These are phyloP conservation scores for Lamellibrachia satsuma DNA, from an alignment of 2,888 invertebrate species.

Conservation along the genomic window DNA sequence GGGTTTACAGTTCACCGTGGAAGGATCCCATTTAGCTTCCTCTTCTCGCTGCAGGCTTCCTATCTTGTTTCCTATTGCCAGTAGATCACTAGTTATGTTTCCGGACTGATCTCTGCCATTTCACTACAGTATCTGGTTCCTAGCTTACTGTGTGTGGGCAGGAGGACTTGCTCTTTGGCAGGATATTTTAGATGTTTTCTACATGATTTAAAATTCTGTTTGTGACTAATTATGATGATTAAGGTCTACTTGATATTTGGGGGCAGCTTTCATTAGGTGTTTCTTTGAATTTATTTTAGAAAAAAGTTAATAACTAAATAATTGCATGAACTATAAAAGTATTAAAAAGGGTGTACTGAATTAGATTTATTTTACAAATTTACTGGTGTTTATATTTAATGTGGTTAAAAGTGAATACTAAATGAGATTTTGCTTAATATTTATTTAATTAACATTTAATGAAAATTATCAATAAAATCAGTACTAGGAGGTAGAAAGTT, in stretches of 20 bases:
- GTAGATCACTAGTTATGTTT: not conserved
- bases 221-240: not conserved
- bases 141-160: not conserved
- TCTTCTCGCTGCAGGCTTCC: not conserved
- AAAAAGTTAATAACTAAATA: no score
- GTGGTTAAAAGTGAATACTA: no score
- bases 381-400: no score
- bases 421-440: no score
- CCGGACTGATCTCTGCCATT: not conserved
- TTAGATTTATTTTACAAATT: no score
- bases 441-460: no score
- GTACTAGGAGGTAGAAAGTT: no score
- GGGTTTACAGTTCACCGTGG: not conserved
- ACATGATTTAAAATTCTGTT: not conserved
- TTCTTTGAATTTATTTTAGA: not conserved
- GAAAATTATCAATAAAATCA: no score
- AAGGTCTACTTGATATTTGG: not conserved
- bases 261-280: not conserved
- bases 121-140: not conserved
- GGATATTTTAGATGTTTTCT: not conserved
- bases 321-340: no score
- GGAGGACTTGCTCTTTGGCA: not conserved
- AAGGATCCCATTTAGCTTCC: not conserved
- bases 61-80: not conserved
- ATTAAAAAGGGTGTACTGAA: no score